Evolutionary conservation across 2,888 invertebrate genomes (phyloP).

Genomic region (Macropis europaea): DNA sequence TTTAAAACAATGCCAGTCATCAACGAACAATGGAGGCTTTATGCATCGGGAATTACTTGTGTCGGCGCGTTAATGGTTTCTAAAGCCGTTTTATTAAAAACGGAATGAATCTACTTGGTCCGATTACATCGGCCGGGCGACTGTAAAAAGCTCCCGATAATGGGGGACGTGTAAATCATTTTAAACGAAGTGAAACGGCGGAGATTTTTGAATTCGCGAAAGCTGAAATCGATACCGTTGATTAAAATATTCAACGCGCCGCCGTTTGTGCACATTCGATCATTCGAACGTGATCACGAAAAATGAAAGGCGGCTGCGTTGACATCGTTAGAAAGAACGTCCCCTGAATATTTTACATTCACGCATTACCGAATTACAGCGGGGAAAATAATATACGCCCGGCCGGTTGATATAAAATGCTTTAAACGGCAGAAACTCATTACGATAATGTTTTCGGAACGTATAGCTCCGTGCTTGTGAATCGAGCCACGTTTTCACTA

Average conservation of each 20-base stretch:
- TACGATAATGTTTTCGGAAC: background rate
- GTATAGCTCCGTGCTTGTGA: background rate
- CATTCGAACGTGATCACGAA: slow-evolving; percentile 6
- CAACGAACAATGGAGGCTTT: background rate
- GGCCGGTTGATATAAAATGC: background rate
- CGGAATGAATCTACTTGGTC: slow-evolving; percentile 16
- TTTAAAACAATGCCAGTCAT: slow-evolving; percentile 12
- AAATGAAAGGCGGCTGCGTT: background rate
- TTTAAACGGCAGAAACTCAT: background rate
- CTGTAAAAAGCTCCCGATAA: slow-evolving; percentile 6
- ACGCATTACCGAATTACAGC: background rate
- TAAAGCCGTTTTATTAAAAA: slow-evolving; percentile 27
- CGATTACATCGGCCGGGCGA: background rate
- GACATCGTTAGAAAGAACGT: background rate
- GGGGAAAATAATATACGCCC: background rate
- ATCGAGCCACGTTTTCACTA: background rate
- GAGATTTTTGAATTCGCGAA: background rate
- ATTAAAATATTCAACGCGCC: background rate
- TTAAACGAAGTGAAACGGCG: slow-evolving; percentile 4
- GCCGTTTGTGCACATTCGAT: background rate
- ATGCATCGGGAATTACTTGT: background rate
- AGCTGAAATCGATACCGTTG: slow-evolving; percentile 9
- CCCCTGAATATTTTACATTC: background rate
- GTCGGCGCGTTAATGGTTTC: slow-evolving; percentile 13
- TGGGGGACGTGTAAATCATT: slow-evolving; percentile 4